Conservation (phyloP, 2,797 vertebrate genomes). For the Xiphorhynchus erythropygius region DNA sequence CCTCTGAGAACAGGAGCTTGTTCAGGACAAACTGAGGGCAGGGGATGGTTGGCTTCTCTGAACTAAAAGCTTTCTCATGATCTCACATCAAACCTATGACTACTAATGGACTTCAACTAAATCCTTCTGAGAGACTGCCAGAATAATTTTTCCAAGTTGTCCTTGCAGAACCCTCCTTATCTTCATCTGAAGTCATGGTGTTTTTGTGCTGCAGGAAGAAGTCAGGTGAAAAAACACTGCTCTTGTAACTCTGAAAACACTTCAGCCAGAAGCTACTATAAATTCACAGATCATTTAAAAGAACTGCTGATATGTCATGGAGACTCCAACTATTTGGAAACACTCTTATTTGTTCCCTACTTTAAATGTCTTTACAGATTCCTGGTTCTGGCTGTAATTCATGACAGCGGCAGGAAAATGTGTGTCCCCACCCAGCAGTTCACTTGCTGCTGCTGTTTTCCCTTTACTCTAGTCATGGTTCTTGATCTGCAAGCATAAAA, state of each 20-base stretch:
- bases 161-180: background rate
- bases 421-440: background rate
- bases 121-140: background rate
- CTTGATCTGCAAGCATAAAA: background rate
- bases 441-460: background rate
- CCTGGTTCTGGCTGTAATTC: background rate
- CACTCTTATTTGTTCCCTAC: background rate
- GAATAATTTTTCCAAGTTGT: background rate
- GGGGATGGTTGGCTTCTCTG: background rate
- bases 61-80: constrained; percentile 34
- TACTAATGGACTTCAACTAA: constrained; percentile 27
- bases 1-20: background rate
- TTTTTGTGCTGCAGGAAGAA: background rate
- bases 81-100: constrained; percentile 19
- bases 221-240: background rate
- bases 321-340: constrained; percentile 1
- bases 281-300: constrained; percentile 35
- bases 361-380: background rate
- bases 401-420: background rate
- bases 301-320: background rate
- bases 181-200: background rate
- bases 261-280: background rate
- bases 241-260: background rate
- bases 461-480: background rate
- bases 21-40: background rate